Evolutionary conservation across 1,140 invertebrate species (phyloP).

Genomic region (Aphelenchoides besseyi): DNA sequence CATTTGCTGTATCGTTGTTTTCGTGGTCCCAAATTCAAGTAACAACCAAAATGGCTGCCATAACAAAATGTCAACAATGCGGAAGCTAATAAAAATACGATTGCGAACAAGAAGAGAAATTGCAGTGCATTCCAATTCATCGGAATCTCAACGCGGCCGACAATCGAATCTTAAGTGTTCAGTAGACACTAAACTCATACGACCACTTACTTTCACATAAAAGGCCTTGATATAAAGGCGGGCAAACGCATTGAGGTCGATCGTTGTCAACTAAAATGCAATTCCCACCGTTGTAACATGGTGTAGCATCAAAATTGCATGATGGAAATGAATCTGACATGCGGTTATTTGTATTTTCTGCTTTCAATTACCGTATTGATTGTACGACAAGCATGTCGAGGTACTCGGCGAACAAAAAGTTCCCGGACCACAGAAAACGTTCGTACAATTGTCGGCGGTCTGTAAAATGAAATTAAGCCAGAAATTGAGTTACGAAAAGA

Average conservation of each 20-base stretch:
- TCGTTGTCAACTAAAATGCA: slow-evolving; percentile 13
- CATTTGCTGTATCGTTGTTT: slow-evolving; percentile 9
- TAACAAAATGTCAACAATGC: slow-evolving; percentile 25
- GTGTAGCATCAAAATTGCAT: slow-evolving; percentile 20
- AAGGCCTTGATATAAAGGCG: not conserved
- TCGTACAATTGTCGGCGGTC: slow-evolving; percentile 8
- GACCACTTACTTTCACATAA: slow-evolving; percentile 26
- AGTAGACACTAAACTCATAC: not conserved
- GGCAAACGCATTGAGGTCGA: slow-evolving; percentile 19
- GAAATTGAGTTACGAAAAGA: slow-evolving; percentile 5
- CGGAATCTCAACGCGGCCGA: slow-evolving; percentile 14
- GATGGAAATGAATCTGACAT: not conserved
- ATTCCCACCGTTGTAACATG: slow-evolving; percentile 23
- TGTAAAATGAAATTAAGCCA: slow-evolving; percentile 11
- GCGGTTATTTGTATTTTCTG: not conserved
- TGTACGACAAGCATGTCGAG: not conserved
- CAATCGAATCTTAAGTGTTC: not conserved
- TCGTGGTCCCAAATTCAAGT: slow-evolving; percentile 11
- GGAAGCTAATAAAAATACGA: slow-evolving; percentile 10
- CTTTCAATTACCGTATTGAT: not conserved
- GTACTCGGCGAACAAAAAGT: slow-evolving; percentile 6
- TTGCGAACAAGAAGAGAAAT: slow-evolving; percentile 25
- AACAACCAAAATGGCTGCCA: not conserved
- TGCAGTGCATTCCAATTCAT: slow-evolving; percentile 25
- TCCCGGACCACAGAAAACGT: slow-evolving; percentile 1